A percentile compares a stretch with the other conserved stretches of the same genome.
These are phyloP conservation scores for Gari tellinella DNA, from an alignment of 2,888 invertebrate genomes.

Conservation along the genomic window DNA sequence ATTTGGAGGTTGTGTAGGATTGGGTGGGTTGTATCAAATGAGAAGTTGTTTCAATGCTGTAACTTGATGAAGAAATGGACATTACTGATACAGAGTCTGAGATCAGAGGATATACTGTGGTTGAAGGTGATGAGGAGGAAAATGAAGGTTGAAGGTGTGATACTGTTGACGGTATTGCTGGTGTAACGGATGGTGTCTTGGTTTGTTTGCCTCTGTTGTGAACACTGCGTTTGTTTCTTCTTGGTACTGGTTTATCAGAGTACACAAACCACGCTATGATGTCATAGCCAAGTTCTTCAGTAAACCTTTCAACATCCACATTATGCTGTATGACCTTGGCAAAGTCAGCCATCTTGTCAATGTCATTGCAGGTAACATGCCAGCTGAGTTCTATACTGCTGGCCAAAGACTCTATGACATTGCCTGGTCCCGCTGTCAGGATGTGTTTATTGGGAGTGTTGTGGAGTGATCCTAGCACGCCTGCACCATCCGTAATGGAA, in stretches of 20 bases:
- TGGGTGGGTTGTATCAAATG: no score
- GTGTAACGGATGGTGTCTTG: slow-evolving; percentile 34
- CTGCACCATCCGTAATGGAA: slow-evolving; percentile 14
- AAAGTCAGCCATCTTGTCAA: slow-evolving; percentile 42
- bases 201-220: slow-evolving; percentile 15
- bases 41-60: no score
- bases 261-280: slow-evolving; percentile 54
- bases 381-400: slow-evolving; percentile 42
- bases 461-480: slow-evolving; percentile 8
- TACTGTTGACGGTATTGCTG: slow-evolving; percentile 26
- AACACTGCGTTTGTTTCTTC: slow-evolving; percentile 33
- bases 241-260: slow-evolving; percentile 31
- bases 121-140: slow-evolving; percentile 18
- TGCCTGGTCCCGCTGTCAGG: slow-evolving; percentile 48
- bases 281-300: slow-evolving; percentile 29
- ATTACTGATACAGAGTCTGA: neutral
- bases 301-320: slow-evolving; percentile 47
- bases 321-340: slow-evolving; percentile 52
- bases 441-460: slow-evolving; percentile 30
- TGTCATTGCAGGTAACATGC: slow-evolving; percentile 44
- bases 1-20: no score
- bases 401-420: slow-evolving; percentile 44
- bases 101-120: no score
- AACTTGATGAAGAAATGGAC: neutral
- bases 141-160: slow-evolving; percentile 1